Evolutionary conservation across 2,888 invertebrate genomes (phyloP), one percentile per base, ranked within the genome.

Genomic region (Lucinisca nassula): DNA sequence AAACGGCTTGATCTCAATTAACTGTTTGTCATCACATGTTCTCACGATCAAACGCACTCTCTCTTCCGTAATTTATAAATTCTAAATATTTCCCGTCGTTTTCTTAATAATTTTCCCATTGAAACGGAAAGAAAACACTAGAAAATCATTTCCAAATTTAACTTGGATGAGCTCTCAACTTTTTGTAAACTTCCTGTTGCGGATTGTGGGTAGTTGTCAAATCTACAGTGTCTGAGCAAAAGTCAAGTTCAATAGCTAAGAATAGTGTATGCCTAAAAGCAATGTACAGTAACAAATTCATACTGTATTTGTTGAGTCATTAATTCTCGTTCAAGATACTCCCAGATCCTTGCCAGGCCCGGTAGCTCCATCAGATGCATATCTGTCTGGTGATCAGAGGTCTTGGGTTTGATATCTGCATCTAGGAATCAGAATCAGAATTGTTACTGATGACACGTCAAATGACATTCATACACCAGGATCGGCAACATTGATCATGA

Each of bases 161-260:
- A 67, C 35, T 67, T 67, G 35, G 72, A 73, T 75, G 21, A 76
- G 32, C 82, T 81, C 83, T 85, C 78, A 81, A 79, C 83, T 83
- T 55, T 80, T 49, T 88, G 82, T 90, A 90, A 90, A 90, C 90
- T 90, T 90, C 90, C 90, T 85, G 37, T 84, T 79, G 21, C 17
- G 85, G 74, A 80, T 78, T 85, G 72, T 85, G 82, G 85, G 88
- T 75, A 80, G 77, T 32, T 14, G 6, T 40, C 40, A 10, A 58
- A 27, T 27, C 58, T 58, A 58, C 58, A 58, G 58, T 27, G 27
- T 12, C 21, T n/a, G 58, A 24, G 27, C 58, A 58, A 27, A 58
- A 27, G 27, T 58, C 8, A 8, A 27, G 51, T 51, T 4, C 51
- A 4, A 51, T 14, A 21, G 21, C n/a, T n/a, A n/a, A n/a, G n/a